Evolutionary conservation across 2,113 vertebrate species (phyloP).

Genomic region (Osmerus eperlanus): DNA sequence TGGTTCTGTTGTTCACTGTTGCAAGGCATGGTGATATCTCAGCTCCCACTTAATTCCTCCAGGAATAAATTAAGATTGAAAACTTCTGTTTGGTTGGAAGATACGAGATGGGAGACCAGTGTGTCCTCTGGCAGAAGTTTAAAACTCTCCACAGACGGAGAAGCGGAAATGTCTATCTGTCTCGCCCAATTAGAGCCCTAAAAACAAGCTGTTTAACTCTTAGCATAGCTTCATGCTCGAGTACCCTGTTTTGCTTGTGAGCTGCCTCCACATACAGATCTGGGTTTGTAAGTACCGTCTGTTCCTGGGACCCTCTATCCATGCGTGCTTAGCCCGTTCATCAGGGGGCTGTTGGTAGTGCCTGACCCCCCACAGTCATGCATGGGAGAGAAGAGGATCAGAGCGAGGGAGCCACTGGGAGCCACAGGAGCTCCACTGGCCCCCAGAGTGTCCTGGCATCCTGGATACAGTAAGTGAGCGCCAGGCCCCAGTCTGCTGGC

Average conservation of each 20-base stretch:
- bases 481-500: not conserved
- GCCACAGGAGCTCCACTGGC: too few relatives aligned
- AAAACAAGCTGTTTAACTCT: slow-evolving; percentile 11
- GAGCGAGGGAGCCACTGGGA: not conserved
- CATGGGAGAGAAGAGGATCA: slow-evolving; percentile 31
- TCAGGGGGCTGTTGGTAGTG: slow-evolving; percentile 23
- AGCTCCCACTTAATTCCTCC: slow-evolving; percentile 19
- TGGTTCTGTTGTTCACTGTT: slow-evolving; percentile 12
- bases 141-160: slow-evolving; percentile 11
- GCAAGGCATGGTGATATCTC: slow-evolving; percentile 15
- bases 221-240: not conserved
- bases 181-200: slow-evolving; percentile 18
- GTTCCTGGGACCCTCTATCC: not conserved
- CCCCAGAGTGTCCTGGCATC: not conserved
- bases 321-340: slow-evolving; percentile 25
- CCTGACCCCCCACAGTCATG: slow-evolving; percentile 30
- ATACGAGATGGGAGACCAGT: slow-evolving; percentile 7
- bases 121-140: slow-evolving; percentile 8
- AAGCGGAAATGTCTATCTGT: slow-evolving; percentile 4
- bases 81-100: not conserved
- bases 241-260: slow-evolving; percentile 8
- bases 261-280: not conserved
- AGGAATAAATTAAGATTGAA: slow-evolving; percentile 23
- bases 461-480: not conserved
- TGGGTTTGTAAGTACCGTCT: slow-evolving; percentile 16